Conservation (phyloP, 2,888 invertebrate species). For the Drosophila tripunctata region DNA sequence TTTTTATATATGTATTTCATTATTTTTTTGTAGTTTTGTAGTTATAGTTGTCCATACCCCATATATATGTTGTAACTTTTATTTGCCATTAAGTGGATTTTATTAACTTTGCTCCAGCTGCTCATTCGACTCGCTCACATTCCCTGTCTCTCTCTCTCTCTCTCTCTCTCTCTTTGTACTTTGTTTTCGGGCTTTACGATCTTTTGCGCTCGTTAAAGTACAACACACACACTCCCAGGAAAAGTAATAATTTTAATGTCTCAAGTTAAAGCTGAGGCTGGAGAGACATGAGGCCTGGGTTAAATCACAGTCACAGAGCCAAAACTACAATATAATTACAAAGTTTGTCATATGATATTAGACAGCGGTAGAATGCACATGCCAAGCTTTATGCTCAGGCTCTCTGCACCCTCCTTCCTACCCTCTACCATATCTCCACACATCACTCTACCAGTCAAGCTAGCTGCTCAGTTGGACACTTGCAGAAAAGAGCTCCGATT, state of each 20-base stretch:
- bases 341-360: constrained; percentile 78
- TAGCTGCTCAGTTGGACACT: too few relatives aligned
- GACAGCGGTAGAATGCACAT: constrained; percentile 58
- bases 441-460: too few relatives aligned
- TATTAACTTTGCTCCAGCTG: constrained; percentile 49
- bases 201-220: constrained; percentile 60
- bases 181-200: constrained; percentile 58
- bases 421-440: neutral
- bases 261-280: constrained; percentile 17
- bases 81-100: constrained; percentile 77
- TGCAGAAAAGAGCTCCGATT: too few relatives aligned
- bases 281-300: constrained; percentile 4
- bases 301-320: constrained; percentile 26
- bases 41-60: constrained; percentile 52
- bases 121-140: neutral
- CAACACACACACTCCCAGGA: constrained; percentile 52
- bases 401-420: neutral
- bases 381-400: neutral
- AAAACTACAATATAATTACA: constrained; percentile 63
- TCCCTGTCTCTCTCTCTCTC: neutral
- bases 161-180: neutral
- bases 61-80: constrained; percentile 68
- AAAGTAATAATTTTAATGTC: constrained; percentile 65
- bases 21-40: constrained; percentile 21
- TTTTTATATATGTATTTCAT: constrained; percentile 37